Percentiles rank a stretch among this genome's conserved stretches.
phyloP scores from a whole-genome alignment of 2,797 vertebrate genomes.

The Molossus alvarezi region DNA sequence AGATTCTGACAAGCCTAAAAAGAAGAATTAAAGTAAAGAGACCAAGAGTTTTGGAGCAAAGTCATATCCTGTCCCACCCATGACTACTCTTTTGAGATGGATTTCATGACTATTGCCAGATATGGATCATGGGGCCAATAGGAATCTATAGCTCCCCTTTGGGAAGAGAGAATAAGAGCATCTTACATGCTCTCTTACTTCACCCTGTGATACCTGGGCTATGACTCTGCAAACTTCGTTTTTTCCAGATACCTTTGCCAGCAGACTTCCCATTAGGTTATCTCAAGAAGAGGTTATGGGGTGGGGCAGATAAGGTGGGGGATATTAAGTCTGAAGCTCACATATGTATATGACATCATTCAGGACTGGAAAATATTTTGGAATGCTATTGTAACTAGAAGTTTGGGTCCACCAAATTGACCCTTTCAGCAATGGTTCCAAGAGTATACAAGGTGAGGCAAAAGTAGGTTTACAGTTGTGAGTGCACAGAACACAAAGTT shows the following conservation, averaged over 20 bases:
- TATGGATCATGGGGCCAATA: background rate
- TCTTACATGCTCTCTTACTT: background rate
- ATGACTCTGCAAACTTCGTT: background rate
- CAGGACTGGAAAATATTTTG: constrained; percentile 30
- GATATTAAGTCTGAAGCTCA: background rate
- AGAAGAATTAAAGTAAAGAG: background rate
- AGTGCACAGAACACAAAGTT: background rate
- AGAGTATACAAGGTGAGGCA: background rate
- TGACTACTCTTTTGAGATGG: background rate
- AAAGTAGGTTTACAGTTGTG: background rate
- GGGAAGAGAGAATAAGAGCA: background rate
- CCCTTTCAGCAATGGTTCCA: background rate
- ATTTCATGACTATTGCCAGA: background rate
- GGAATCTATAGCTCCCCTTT: background rate
- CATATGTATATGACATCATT: background rate
- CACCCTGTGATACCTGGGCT: background rate
- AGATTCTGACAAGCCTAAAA: background rate
- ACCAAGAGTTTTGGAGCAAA: background rate
- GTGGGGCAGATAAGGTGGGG: no score
- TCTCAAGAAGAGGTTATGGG: background rate
- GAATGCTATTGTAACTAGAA: background rate
- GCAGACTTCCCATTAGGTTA: background rate
- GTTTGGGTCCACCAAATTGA: background rate
- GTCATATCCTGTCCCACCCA: background rate
- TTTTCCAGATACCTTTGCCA: background rate